These are phyloP conservation scores for Tupaia tana DNA, from an alignment of 2,113 vertebrate genomes.

Conservation along the genomic window DNA sequence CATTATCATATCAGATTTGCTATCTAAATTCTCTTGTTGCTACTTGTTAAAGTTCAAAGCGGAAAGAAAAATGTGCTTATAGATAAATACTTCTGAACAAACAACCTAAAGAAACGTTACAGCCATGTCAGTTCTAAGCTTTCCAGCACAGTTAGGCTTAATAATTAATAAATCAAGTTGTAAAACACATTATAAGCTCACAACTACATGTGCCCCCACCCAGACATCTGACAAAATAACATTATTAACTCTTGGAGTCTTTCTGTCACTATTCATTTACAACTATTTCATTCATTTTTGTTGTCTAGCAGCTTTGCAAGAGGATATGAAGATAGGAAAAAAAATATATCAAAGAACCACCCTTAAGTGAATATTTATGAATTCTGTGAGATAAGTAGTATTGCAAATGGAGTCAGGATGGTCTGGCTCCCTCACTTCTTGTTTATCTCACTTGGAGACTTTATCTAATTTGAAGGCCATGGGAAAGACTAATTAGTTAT, in stretches of 20 bases:
- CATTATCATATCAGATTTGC: too few species aligned
- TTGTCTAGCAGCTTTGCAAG: neutral
- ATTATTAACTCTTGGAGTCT: neutral
- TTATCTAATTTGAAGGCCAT: too few species aligned
- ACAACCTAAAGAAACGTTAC: neutral
- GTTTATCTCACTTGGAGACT: too few species aligned
- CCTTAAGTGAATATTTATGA: neutral
- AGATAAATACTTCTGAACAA: neutral
- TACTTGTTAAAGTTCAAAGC: too few species aligned
- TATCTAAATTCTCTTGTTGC: too few species aligned
- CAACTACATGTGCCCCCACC: too few species aligned
- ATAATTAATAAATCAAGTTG: neutral
- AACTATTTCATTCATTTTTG: neutral
- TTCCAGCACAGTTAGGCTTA: neutral
- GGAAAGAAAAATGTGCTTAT: neutral
- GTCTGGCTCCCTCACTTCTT: too few species aligned
- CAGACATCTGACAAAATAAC: neutral
- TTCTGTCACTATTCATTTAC: neutral
- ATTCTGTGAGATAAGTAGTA: neutral
- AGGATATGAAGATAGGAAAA: neutral
- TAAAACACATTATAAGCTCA: neutral
- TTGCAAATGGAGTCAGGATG: too few species aligned
- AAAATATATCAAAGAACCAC: neutral
- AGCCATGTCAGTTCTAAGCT: neutral
- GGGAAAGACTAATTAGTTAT: too few species aligned